Base-by-base conservation (phyloP, 2,113 vertebrate species). In the Stegastes partitus region DNA sequence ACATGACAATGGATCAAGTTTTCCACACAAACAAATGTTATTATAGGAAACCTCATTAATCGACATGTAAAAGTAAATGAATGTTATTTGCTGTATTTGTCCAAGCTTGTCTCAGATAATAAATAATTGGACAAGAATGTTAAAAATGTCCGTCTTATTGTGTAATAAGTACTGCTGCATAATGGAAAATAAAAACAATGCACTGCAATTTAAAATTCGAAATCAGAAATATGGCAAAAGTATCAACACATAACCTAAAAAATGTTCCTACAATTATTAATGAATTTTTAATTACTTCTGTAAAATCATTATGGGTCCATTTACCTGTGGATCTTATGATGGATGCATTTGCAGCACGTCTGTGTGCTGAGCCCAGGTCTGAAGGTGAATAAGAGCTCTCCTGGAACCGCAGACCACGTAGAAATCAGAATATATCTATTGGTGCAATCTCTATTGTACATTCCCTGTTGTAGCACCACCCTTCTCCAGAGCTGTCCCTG, bases 401-500 rank as follows among this genome's bases (percentile, higher is more conserved):
- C 80, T 67, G 80, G 47, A 81, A 69, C 64, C 57, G 73, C 63
- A 67, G 53, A 82, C 51, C 47, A 65, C 49, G 50, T 72, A 64
- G 66, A 68, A 83, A 82, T 65, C 77, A 63, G 79, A 56, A 76
- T 83, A 72, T 89, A 78, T 88, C 76, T 86, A 86, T 84, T 47
- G 79, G 63, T 28, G 58, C 45, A 65, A 25, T 70, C 65, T 71
- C 84, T 89, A 89, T 90, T 90, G 87, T 92, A 77, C 3, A 12
- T 50, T 44, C 23, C 71, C 73, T 80, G 77, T 69, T 63, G 68
- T 77, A 69, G 72, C 75, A 80, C 83, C 76, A 81, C 77, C 71
- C 86, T 79, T 89, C 74, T 87, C 83, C 92, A 90, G 74, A 88
- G 84, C 78, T 57, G 82, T 82, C 82, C 75, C 79, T 83, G 79